Evolutionary conservation across 2,888 invertebrate species (phyloP), one percentile per base, ranked within the genome.

Genomic region (Hermaeophaga mercurialis): DNA sequence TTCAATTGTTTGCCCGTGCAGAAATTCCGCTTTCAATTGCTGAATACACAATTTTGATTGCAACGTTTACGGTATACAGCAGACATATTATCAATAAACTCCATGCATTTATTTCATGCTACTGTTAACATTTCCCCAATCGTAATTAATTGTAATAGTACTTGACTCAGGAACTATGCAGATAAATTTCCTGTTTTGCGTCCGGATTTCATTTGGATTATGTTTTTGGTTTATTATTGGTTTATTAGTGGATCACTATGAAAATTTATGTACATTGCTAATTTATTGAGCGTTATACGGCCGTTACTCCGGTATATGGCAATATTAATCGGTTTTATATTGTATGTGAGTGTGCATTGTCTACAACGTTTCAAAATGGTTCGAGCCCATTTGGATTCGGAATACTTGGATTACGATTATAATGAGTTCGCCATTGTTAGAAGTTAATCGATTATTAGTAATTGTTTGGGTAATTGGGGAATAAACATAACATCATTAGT

Each of bases 11-110:
- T 54, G 24, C 15, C 48, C 28, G 48, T 46, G 57, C 43, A 50
- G 54, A 56, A 55, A 62, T 62, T 55, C 60, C 50, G 41, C 56
- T 61, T 64, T 44, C 58, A 54, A 59, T 64, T 64, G 60, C 62
- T 62, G 64, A 64, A 59, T 47, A 61, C 50, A 61, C 64, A 57
- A 59, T 62, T 62, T 61, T 62, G 62, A 64, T 62, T 61, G 64
- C 62, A 55, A 54, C 60, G 59, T 50, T 63, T 59, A 54, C 59
- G 59, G 49, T 56, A 48, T 54, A 54, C 52, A 52, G 33, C 52
- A 54, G 52, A 62, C 56, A 55, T 62, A 60, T 58, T 63, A 64
- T 61, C 64, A 64, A 66, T 64, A 64, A 66, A 64, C 56, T 52
- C 46, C 58, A 34, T 49, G 55, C 56, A 57, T 57, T 64, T 58